Conservation (phyloP, 2,888 invertebrate genomes). For the Azorinus chamasolen region DNA sequence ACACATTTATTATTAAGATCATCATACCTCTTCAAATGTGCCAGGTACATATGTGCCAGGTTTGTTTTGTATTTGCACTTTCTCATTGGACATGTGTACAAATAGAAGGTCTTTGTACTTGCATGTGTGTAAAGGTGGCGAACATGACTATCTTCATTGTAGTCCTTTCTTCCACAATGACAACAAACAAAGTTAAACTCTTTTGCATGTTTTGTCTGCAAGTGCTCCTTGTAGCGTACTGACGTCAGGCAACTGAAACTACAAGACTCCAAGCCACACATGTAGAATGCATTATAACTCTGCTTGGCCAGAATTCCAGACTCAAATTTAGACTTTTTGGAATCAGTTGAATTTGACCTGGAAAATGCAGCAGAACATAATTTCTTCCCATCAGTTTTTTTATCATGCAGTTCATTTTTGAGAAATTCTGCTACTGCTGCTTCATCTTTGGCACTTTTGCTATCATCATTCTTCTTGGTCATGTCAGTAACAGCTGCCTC, state of each 20-base stretch:
- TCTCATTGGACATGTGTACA: conserved; percentile 76
- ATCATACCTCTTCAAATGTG: conserved; percentile 71
- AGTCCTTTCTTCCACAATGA: conserved; percentile 78
- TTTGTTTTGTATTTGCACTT: conserved; percentile 79
- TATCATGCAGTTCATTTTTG: too few species aligned
- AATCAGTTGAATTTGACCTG: neutral
- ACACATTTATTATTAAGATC: conserved; percentile 68
- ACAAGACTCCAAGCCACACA: conserved; percentile 79
- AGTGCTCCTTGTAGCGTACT: conserved; percentile 72
- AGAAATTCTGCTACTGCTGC: too few species aligned
- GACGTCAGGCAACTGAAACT: conserved; percentile 72
- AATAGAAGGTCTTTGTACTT: conserved; percentile 68
- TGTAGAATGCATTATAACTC: conserved; percentile 68
- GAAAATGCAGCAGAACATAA: neutral
- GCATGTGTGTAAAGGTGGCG: conserved; percentile 77
- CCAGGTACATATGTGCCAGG: conserved; percentile 70
- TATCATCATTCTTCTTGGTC: too few species aligned
- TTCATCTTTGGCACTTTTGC: too few species aligned
- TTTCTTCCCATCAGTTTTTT: too few species aligned
- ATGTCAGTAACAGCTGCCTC: too few species aligned
- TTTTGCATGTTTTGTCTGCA: conserved; percentile 66
- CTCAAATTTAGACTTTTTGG: neutral
- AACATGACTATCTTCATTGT: conserved; percentile 74
- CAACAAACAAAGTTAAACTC: conserved; percentile 74
- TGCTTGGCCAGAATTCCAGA: conserved; percentile 10